phyloP scores from a whole-genome alignment of 2,888 invertebrate genomes.

The Branchinecta sandiegonensis region DNA sequence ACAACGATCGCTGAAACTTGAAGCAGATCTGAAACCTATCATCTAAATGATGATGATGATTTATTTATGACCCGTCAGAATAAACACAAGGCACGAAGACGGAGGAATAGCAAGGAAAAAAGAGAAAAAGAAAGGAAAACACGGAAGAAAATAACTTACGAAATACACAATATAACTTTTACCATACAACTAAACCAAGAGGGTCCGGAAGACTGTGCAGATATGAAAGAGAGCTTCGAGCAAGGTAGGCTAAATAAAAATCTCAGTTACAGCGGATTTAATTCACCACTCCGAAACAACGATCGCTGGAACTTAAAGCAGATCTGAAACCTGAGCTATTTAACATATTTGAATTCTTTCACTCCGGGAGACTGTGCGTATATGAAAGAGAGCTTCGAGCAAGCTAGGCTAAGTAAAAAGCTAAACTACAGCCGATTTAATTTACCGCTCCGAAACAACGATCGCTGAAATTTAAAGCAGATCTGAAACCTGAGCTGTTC shows the following conservation, averaged over 20 bases:
- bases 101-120: no score
- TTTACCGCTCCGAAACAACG: slow-evolving; percentile 38
- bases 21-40: slow-evolving; percentile 86
- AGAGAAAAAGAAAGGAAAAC: no score
- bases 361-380: slow-evolving; percentile 49
- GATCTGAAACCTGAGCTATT: slow-evolving; percentile 84
- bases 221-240: slow-evolving; percentile 95
- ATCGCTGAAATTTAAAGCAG: slow-evolving; percentile 58
- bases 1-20: slow-evolving; percentile 53
- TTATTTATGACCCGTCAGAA: no score
- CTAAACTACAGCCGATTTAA: not conserved
- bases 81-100: no score
- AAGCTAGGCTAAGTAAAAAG: slow-evolving; percentile 45
- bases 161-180: no score
- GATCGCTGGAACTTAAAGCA: slow-evolving; percentile 56
- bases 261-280: no score
- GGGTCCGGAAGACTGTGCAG: slow-evolving; percentile 89
- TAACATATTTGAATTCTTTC: slow-evolving; percentile 92
- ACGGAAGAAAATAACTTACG: no score
- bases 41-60: no score
- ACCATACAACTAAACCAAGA: no score
- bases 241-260: slow-evolving; percentile 48
- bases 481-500: slow-evolving; percentile 90
- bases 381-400: slow-evolving; percentile 89
- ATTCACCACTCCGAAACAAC: slow-evolving; percentile 38